Percentiles rank a stretch among this genome's conserved stretches.
These are phyloP conservation scores for Microchirus variegatus DNA, from an alignment of 2,797 vertebrate species.

Conservation along the genomic window DNA sequence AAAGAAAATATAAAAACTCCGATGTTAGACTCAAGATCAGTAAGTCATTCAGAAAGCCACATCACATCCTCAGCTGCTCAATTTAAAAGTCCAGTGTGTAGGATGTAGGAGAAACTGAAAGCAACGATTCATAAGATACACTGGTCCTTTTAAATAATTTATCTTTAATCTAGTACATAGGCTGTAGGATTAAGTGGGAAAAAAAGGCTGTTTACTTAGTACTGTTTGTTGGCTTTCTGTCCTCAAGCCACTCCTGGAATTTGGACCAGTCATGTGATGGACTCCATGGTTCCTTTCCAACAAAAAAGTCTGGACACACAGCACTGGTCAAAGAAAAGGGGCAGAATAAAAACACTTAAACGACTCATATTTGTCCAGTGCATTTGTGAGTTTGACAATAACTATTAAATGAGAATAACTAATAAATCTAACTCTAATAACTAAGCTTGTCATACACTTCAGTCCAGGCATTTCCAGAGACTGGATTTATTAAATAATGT, in stretches of 20 bases:
- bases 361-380: too few species aligned
- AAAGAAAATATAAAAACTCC: background rate
- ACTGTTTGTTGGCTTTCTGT: slow-evolving; percentile 78
- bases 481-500: too few species aligned
- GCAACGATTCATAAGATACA: too few species aligned
- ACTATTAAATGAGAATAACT: too few species aligned
- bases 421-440: too few species aligned
- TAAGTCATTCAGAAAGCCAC: background rate
- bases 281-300: slow-evolving; percentile 82
- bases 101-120: too few species aligned
- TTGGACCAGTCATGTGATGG: slow-evolving; percentile 76
- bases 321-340: slow-evolving; percentile 60
- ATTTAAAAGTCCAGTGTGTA: too few species aligned
- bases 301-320: slow-evolving; percentile 85
- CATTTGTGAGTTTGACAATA: too few species aligned
- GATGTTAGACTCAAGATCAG: background rate
- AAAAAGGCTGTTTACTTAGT: slow-evolving; percentile 75
- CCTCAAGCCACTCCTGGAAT: slow-evolving; percentile 83
- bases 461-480: too few species aligned
- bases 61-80: background rate
- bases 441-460: too few species aligned
- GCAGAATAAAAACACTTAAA: background rate
- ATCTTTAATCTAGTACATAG: too few species aligned
- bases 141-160: background rate
- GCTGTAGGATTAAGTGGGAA: rapidly evolving